Base-by-base conservation (phyloP, 2,797 vertebrate genomes). In the Miichthys miiuy region DNA sequence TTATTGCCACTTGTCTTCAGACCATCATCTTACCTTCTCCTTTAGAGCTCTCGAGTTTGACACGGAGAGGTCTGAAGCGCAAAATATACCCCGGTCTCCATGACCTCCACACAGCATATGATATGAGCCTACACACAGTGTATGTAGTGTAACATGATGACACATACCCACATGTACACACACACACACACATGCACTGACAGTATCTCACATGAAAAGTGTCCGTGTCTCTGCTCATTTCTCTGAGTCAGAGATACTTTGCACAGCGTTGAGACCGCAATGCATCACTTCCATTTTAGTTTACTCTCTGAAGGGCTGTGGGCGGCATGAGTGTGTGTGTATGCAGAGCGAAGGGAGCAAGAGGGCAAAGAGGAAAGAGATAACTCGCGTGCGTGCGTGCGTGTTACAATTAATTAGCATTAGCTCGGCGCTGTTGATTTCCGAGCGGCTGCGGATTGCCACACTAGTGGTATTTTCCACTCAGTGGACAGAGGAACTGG, bases 271-370 rank as follows among this genome's bases (percentile, higher is more conserved):
- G 48, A 84, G 65, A 82, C 84, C 79, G 84, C 87, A 86, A 82
- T 83, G 81, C 81, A 87, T 91, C 87, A 89, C 84, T 86, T 91
- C 80, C 81, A 81, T 86, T 91, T 82, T 83, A 63, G 67, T 84
- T 90, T 84, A 86, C 87, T 83, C 77, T 87, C 75, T 82, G 75
- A 82, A 79, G 67, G 75, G 69, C 82, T 83, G 84, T 87, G 76
- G 77, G 84, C 74, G 56, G 79, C 20, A 0, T 62, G 63, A 17
- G 13, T 47, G 47, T 56, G 47, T 56, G 73, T 75, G 69, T 68
- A 18, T 79, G 71, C 77, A 57, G 18, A 57, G 41, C 69, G 81
- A 9, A 34, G 25, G 54, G 50, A 54, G 66, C 72, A 82, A 42
- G 41, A 75, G 68, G 79, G 55, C 71, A 70, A 56, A 57, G 47